These are phyloP conservation scores for Hemiprocne comata DNA, from an alignment of 2,113 vertebrate species.

Conservation along the genomic window DNA sequence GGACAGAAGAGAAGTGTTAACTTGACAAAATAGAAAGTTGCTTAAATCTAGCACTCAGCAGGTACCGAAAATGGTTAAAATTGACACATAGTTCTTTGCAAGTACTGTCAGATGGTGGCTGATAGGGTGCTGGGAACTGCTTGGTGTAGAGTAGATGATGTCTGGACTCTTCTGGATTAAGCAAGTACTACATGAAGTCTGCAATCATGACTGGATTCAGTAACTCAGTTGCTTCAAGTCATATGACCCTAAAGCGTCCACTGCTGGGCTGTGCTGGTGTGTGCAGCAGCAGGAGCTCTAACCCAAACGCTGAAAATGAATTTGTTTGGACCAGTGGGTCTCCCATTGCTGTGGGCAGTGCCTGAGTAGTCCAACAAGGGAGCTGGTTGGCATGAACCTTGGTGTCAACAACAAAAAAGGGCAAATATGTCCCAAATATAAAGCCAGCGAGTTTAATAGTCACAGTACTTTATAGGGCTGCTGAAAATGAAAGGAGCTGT, in stretches of 20 bases:
- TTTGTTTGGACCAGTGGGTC: neutral
- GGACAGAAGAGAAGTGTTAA: neutral
- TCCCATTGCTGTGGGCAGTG: neutral
- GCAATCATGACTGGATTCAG: neutral
- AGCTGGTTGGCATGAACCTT: neutral
- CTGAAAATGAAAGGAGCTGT: neutral
- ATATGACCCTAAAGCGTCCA: neutral
- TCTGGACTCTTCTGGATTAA: neutral
- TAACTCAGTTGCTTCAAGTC: neutral
- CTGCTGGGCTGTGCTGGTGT: accelerated
- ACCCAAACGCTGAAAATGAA: accelerated
- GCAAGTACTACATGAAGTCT: neutral
- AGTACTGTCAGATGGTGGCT: neutral
- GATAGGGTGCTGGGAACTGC: neutral
- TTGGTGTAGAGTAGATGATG: neutral
- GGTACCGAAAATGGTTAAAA: constrained; percentile 13
- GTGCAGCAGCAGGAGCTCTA: neutral
- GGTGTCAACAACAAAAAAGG: neutral
- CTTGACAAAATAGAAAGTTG: neutral
- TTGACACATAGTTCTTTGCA: neutral
- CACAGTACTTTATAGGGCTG: neutral
- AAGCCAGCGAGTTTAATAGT: neutral
- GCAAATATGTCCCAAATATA: neutral
- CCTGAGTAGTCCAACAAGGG: neutral
- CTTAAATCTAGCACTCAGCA: neutral